phyloP scores from a whole-genome alignment of 2,113 vertebrate species.

The Cyphomyrus discorhynchus region DNA sequence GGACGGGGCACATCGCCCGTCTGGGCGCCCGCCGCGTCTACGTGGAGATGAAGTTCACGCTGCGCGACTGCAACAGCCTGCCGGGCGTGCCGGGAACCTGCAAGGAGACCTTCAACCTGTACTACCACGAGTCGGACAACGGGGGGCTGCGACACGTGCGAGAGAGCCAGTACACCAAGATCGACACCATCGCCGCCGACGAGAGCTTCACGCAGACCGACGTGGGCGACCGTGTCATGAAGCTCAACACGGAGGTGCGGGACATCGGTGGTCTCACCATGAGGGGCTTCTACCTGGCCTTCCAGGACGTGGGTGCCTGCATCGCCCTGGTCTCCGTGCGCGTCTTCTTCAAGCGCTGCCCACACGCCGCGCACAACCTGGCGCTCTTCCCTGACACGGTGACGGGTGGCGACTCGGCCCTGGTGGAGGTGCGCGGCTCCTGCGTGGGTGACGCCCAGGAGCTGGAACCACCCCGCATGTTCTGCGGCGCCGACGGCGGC shows the following conservation, averaged over 20 bases:
- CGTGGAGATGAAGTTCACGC: constrained; percentile 95
- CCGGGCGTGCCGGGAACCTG: constrained; percentile 96
- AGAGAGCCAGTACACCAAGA: constrained; percentile 21
- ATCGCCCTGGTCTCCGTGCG: constrained; percentile 94
- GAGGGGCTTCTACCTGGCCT: constrained; percentile 91
- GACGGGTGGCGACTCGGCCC: constrained; percentile 90
- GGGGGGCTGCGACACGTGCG: background rate
- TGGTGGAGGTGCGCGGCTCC: constrained; percentile 86
- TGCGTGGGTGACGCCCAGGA: constrained; percentile 92
- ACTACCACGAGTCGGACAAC: constrained; percentile 79
- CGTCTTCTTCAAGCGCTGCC: constrained; percentile 97
- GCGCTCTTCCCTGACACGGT: constrained; percentile 94
- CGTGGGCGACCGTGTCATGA: constrained; percentile 94
- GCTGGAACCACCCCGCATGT: constrained; percentile 90
- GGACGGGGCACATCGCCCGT: constrained; percentile 94
- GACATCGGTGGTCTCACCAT: constrained; percentile 87
- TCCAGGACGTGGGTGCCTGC: constrained; percentile 95
- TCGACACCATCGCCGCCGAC: constrained; percentile 19
- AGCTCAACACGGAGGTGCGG: constrained; percentile 95
- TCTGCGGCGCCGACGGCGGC: constrained; percentile 93
- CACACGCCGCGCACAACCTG: constrained; percentile 89
- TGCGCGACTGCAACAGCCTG: constrained; percentile 96
- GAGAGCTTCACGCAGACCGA: constrained; percentile 60
- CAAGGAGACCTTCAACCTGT: constrained; percentile 99
- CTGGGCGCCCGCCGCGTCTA: constrained; percentile 92